These are phyloP conservation scores for Melanotaenia pygmaea DNA, from an alignment of 2,797 vertebrate species.

Conservation along the genomic window DNA sequence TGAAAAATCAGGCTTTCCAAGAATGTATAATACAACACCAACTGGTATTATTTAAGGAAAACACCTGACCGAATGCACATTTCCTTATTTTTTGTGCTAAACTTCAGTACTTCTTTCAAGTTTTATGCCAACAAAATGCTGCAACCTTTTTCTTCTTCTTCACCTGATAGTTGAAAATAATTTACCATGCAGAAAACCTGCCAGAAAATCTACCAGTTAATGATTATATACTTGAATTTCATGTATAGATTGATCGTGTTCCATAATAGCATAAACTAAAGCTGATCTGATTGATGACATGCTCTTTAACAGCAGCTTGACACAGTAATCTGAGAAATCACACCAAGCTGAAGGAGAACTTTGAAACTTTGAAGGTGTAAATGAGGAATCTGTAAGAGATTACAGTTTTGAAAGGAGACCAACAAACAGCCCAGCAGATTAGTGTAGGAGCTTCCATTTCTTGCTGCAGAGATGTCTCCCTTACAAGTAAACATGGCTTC, in stretches of 20 bases:
- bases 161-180: background rate
- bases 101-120: no score
- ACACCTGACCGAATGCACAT: no score
- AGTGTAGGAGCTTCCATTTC: conserved; percentile 53
- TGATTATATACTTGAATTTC: background rate
- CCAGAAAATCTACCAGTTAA: background rate
- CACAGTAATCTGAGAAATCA: conserved; percentile 6
- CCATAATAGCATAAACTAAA: no score
- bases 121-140: background rate
- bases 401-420: conserved; percentile 45
- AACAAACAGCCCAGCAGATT: conserved; percentile 50
- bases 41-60: no score
- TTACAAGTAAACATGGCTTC: conserved; percentile 68
- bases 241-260: background rate
- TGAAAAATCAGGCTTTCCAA: no score
- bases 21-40: no score
- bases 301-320: no score
- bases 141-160: background rate
- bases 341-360: conserved; percentile 4
- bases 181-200: background rate
- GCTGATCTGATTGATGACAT: no score
- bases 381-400: conserved; percentile 61
- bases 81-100: no score
- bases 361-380: conserved; percentile 23
- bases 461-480: conserved; percentile 46